Conservation (phyloP, 1,140 invertebrate genomes). For the Bombus affinis region DNA sequence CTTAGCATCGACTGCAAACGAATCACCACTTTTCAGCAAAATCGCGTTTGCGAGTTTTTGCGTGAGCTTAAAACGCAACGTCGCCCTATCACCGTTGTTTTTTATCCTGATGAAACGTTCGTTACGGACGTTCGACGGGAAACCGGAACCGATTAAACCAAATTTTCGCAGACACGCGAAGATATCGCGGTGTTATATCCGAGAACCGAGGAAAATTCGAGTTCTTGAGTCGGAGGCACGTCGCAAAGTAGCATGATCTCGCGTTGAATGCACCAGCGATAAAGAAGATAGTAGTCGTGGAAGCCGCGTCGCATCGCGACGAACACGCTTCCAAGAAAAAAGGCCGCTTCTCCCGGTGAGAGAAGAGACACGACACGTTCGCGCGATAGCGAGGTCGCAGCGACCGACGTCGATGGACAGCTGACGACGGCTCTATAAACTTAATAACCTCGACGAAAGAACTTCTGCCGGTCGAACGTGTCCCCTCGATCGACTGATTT, state of each 20-base stretch:
- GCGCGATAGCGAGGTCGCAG: neutral
- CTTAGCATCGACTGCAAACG: neutral
- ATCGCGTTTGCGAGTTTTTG: neutral
- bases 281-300: too few relatives aligned
- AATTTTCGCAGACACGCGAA: neutral
- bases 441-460: conserved; percentile 24
- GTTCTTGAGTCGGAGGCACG: too few relatives aligned
- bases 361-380: neutral
- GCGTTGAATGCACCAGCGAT: too few relatives aligned
- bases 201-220: neutral
- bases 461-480: neutral
- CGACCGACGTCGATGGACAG: conserved; percentile 12
- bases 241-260: too few relatives aligned
- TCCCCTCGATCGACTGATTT: conserved; percentile 15
- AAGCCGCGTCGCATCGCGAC: neutral
- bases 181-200: too few relatives aligned
- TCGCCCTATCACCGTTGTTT: neutral
- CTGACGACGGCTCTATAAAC: conserved; percentile 33
- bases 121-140: neutral
- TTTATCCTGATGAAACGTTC: neutral
- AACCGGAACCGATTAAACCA: neutral
- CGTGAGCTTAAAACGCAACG: neutral
- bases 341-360: neutral
- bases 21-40: neutral
- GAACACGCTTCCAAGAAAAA: neutral